phyloP scores from a whole-genome alignment of 2,113 vertebrate genomes.

The Morone chrysops region DNA sequence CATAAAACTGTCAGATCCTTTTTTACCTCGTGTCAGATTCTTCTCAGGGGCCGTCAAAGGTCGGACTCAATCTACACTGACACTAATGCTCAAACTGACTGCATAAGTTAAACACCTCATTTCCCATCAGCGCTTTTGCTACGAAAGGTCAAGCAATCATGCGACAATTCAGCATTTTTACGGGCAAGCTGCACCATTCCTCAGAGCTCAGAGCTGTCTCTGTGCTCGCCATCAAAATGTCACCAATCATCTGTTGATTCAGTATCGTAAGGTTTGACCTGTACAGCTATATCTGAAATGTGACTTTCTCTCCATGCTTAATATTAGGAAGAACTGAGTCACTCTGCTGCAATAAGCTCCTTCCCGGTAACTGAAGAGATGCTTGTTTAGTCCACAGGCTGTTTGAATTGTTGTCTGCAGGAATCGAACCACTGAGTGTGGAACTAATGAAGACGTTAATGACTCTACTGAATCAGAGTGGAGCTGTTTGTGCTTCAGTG shows the following conservation, averaged over 20 bases:
- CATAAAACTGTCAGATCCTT: slow-evolving; percentile 10
- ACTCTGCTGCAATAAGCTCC: slow-evolving; percentile 20
- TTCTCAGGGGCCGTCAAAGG: slow-evolving; percentile 10
- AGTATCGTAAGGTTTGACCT: slow-evolving; percentile 19
- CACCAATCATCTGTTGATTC: slow-evolving; percentile 47
- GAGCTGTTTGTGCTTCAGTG: slow-evolving; percentile 33
- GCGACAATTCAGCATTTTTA: slow-evolving; percentile 32
- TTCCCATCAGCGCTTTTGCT: slow-evolving; percentile 38
- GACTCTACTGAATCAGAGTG: slow-evolving; percentile 27
- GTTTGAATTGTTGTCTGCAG: slow-evolving; percentile 7
- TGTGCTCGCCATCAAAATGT: slow-evolving; percentile 33
- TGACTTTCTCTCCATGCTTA: slow-evolving; percentile 6
- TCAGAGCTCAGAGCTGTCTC: slow-evolving; percentile 21
- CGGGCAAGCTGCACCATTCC: neutral
- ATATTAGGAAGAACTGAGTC: neutral
- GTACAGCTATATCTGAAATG: slow-evolving; percentile 1
- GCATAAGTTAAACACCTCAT: slow-evolving; percentile 53
- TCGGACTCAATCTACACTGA: slow-evolving; percentile 24
- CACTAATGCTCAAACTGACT: slow-evolving; percentile 39
- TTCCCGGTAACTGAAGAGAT: slow-evolving; percentile 12
- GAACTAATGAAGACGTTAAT: slow-evolving; percentile 27
- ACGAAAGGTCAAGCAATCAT: slow-evolving; percentile 59
- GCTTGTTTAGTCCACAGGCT: slow-evolving; percentile 20
- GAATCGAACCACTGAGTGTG: slow-evolving; percentile 3
- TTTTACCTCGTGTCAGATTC: neutral